A percentile compares a stretch with the other conserved stretches of the same genome.
Conservation (phyloP, 2,113 vertebrate genomes). For the Aptenodytes patagonicus region DNA sequence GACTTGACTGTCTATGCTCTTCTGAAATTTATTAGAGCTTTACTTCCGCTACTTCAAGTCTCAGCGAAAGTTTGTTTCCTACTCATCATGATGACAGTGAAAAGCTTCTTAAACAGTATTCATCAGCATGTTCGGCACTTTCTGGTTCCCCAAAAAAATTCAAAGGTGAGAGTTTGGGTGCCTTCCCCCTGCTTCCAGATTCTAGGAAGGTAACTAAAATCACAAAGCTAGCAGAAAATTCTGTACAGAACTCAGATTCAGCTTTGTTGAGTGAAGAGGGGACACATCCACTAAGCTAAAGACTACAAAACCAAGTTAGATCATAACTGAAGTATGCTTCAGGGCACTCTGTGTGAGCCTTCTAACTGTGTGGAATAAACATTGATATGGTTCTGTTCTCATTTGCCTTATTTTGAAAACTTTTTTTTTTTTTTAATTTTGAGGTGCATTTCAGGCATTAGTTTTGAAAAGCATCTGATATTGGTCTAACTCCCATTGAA, state of each 20-base stretch:
- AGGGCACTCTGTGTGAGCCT: neutral
- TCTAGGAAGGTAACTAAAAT: neutral
- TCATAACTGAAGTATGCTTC: neutral
- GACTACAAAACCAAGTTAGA: neutral
- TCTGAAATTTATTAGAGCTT: constrained; percentile 38
- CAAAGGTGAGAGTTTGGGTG: neutral
- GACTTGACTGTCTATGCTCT: neutral
- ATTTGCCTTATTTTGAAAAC: neutral
- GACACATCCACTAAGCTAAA: neutral
- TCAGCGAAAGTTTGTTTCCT: neutral
- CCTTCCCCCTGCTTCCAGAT: accelerated
- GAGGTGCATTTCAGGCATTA: neutral
- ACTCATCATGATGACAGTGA: neutral
- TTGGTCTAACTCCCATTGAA: neutral
- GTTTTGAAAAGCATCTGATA: neutral
- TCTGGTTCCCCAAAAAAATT: neutral
- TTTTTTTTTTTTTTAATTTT: neutral
- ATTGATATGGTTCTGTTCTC: neutral
- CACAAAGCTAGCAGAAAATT: neutral
- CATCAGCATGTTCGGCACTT: neutral
- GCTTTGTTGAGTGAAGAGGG: neutral
- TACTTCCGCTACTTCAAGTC: neutral
- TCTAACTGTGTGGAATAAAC: neutral
- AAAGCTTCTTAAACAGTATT: neutral
- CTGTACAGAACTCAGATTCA: neutral